Conservation (phyloP, 1,140 invertebrate genomes). For the Aricia agestis region DNA sequence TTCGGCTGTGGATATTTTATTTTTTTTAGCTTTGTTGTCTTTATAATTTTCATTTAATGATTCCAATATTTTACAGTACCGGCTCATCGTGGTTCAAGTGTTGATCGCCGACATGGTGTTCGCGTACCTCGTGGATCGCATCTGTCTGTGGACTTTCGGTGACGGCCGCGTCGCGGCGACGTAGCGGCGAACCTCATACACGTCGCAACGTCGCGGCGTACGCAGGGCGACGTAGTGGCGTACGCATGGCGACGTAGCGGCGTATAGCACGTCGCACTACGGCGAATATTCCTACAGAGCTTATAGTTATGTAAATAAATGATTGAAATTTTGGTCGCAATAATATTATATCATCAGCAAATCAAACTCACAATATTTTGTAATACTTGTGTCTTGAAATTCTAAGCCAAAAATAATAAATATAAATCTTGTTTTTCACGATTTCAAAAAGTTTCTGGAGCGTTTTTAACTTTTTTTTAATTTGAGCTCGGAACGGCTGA, state of each 20-base stretch:
- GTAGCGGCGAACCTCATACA: slow-evolving; percentile 5
- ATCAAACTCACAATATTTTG: not conserved
- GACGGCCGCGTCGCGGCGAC: slow-evolving; percentile 78
- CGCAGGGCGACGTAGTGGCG: not conserved
- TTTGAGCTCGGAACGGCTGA: not conserved
- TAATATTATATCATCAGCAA: not conserved
- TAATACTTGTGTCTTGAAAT: not conserved
- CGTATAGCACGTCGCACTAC: not conserved
- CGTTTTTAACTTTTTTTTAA: not conserved
- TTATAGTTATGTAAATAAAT: slow-evolving; percentile 6
- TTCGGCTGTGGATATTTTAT: too few species aligned
- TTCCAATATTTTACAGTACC: slow-evolving; percentile 82
- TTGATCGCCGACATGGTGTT: slow-evolving; percentile 89
- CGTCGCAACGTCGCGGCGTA: slow-evolving; percentile 6
- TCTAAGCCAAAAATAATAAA: not conserved
- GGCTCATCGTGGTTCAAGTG: slow-evolving; percentile 85
- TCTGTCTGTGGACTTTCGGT: slow-evolving; percentile 93
- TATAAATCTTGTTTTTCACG: too few species aligned
- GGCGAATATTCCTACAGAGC: slow-evolving; percentile 4
- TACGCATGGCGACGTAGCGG: slow-evolving; percentile 20
- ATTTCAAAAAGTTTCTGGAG: not conserved
- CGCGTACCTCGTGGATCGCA: slow-evolving; percentile 89
- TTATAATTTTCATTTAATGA: too few species aligned
- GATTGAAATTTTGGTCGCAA: not conserved
- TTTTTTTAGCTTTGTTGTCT: not conserved